Conservation (phyloP, 2,888 invertebrate genomes). For the Piscicola geometra region DNA sequence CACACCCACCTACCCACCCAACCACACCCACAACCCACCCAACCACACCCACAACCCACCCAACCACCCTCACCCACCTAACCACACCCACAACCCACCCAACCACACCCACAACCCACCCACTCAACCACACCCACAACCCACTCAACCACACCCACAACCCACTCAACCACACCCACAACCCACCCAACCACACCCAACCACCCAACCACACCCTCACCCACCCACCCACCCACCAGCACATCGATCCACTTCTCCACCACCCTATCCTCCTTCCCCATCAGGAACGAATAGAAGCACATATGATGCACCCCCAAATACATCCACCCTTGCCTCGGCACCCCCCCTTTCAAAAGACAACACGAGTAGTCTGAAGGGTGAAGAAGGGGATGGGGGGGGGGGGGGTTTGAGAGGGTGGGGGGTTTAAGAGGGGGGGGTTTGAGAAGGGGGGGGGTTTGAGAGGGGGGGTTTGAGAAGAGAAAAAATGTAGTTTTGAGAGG, state of each 20-base stretch:
- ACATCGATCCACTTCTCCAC: slow-evolving; percentile 86
- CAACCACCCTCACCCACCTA: too few relatives aligned
- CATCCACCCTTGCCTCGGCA: slow-evolving; percentile 93
- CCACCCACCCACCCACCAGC: slow-evolving; percentile 58
- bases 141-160: neutral
- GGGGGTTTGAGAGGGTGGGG: too few relatives aligned
- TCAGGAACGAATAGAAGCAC: slow-evolving; percentile 89
- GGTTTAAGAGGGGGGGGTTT: too few relatives aligned
- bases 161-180: too few relatives aligned
- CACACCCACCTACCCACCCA: too few relatives aligned
- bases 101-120: slow-evolving; percentile 10
- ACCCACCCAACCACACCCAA: too few relatives aligned
- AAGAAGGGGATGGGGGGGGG: neutral
- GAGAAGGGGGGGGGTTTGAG: too few relatives aligned
- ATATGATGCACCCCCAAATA: slow-evolving; percentile 93
- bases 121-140: neutral
- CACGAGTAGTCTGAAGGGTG: slow-evolving; percentile 59
- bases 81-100: slow-evolving; percentile 8
- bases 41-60: neutral
- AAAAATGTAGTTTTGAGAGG: too few relatives aligned
- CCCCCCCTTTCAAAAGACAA: slow-evolving; percentile 85
- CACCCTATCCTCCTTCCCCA: slow-evolving; percentile 82
- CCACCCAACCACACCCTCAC: too few relatives aligned
- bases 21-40: too few relatives aligned
- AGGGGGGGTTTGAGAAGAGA: too few relatives aligned